Percentiles rank a stretch among this genome's conserved stretches.
Conservation (phyloP, 2,888 invertebrate genomes). For the Phyto melanocephala region DNA sequence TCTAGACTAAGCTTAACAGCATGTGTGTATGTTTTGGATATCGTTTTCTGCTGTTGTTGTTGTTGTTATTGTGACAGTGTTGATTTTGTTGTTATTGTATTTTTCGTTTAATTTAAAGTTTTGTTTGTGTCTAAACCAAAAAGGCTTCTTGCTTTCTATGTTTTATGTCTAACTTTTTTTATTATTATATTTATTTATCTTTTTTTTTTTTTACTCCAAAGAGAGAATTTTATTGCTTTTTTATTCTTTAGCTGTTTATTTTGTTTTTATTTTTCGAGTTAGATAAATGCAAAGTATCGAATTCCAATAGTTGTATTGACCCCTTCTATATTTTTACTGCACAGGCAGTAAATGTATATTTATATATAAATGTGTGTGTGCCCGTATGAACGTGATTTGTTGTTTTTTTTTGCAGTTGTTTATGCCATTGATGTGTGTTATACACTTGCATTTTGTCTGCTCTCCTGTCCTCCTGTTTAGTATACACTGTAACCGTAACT, state of each 20-base stretch:
- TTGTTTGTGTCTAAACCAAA: slow-evolving; percentile 29
- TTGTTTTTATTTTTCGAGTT: slow-evolving; percentile 28
- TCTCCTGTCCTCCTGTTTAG: not conserved
- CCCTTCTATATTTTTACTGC: slow-evolving; percentile 61
- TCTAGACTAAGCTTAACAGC: no score
- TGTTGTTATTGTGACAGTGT: no score
- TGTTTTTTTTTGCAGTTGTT: not conserved
- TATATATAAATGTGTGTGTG: not conserved
- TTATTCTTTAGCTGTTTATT: slow-evolving; percentile 12
- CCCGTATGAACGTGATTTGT: slow-evolving; percentile 24
- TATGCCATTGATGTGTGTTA: slow-evolving; percentile 12
- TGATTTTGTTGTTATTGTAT: slow-evolving; percentile 3
- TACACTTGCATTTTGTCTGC: slow-evolving; percentile 48
- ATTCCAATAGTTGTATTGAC: slow-evolving; percentile 72
- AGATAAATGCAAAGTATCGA: slow-evolving; percentile 66
- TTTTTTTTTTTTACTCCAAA: not conserved
- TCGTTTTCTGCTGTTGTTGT: slow-evolving; percentile 3
- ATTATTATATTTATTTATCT: not conserved
- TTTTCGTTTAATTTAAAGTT: slow-evolving; percentile 49
- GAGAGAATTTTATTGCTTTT: not conserved
- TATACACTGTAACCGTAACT: slow-evolving; percentile 11
- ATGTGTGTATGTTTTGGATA: slow-evolving; percentile 38
- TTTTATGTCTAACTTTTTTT: slow-evolving; percentile 45
- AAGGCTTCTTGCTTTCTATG: slow-evolving; percentile 34
- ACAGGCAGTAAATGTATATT: not conserved